Evolutionary conservation across 1,140 invertebrate species (phyloP), one percentile per base, ranked within the genome.

Genomic region (Drosophila pseudoananassae): DNA sequence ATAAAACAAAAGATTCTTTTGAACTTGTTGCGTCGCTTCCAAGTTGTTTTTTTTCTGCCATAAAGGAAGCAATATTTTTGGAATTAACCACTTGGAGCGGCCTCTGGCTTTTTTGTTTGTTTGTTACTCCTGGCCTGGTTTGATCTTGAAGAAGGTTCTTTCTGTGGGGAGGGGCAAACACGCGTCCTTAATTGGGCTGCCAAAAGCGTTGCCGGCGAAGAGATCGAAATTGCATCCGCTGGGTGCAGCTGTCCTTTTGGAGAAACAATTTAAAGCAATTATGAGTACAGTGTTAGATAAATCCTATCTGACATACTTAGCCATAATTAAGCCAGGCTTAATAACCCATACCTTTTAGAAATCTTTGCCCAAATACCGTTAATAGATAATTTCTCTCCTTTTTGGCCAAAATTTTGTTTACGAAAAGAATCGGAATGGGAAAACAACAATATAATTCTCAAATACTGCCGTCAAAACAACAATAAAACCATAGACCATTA

Each of bases 61-160:
- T 36, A 78, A 78, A 56, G 75, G 60, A 75, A 75, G 75, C 40
- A 56, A 64, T 74, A 69, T 83, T 82, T 83, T 75, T 70, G 69
- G 51, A 54, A 74, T 36, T 69, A 69, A 74, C 65, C 47, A 72
- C 55, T 36, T 52, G 47, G 43, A 45, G 20, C 49, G 36, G 20
- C 7, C 47, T 45, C 23, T 25, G 23, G 23, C 1, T 4, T 65
- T 51, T 40, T 73, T 20, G 33, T 78, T 49, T 69, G 52, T 59
- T 46, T 57, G 59, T 69, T 76, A 71, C 78, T 61, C 29, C 58
- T 82, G 73, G 52, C 73, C 78, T 55, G 56, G 53, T 69, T 78
- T 72, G 50, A 54, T 57, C 10, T 25, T 9, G 23, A 65, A 74
- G 70, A 66, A 69, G 70, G 23, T 63, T 63, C 55, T 50, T 27